phyloP scores from a whole-genome alignment of 1,140 invertebrate species.

The Aphidius ervi region DNA sequence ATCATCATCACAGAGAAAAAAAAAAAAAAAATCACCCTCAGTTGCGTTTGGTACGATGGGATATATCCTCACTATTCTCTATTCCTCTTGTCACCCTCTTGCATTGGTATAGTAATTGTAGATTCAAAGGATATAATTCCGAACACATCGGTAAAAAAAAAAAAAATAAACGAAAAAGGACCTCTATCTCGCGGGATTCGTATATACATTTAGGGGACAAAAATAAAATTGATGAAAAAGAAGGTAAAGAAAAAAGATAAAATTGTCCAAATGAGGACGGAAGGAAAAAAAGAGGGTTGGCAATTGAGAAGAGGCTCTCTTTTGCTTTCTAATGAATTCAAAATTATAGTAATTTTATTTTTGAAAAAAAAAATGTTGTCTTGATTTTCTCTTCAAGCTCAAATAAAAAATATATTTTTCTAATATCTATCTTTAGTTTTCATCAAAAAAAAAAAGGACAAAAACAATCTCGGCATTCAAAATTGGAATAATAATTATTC shows the following conservation, averaged over 20 bases:
- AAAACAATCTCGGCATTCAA: neutral
- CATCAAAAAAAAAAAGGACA: conserved; percentile 7
- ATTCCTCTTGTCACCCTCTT: conserved; percentile 26
- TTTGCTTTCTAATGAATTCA: conserved; percentile 41
- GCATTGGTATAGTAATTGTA: conserved; percentile 43
- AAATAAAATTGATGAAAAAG: conserved; percentile 9
- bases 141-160: conserved; percentile 21
- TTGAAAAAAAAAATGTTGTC: neutral
- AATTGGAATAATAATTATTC: neutral
- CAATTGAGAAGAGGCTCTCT: conserved; percentile 21
- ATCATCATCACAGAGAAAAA: conserved; percentile 8
- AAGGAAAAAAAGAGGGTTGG: conserved; percentile 2
- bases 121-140: conserved; percentile 54
- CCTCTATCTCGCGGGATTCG: conserved; percentile 17
- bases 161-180: conserved; percentile 22
- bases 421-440: neutral
- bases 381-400: neutral
- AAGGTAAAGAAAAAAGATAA: conserved; percentile 6
- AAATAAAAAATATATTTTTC: neutral
- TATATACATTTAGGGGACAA: conserved; percentile 2
- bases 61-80: neutral
- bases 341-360: conserved; percentile 44
- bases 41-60: neutral
- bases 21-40: neutral
- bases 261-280: conserved; percentile 14